Evolutionary conservation across 2,113 vertebrate genomes (phyloP).

Genomic region (Brachypteracias leptosomus): DNA sequence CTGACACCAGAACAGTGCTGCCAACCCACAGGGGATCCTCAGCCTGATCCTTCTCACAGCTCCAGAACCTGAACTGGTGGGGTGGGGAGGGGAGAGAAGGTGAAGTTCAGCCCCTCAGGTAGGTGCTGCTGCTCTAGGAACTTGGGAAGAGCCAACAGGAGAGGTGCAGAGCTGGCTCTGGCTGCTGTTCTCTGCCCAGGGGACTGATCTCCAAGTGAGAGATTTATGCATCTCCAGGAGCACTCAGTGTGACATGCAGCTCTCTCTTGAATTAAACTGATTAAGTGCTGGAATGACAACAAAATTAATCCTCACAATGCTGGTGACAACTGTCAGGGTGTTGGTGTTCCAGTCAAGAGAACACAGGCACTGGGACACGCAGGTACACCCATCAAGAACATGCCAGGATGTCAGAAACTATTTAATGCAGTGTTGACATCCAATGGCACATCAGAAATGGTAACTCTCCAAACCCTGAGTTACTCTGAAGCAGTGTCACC

Average conservation of each 20-base stretch:
- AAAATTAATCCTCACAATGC: slow-evolving; percentile 1
- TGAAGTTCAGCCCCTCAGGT: background rate
- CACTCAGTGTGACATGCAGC: background rate
- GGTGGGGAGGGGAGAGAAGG: background rate
- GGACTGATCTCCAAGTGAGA: background rate
- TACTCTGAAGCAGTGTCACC: background rate
- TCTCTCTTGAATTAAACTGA: slow-evolving; percentile 32
- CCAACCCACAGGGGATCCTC: background rate
- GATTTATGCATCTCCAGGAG: background rate
- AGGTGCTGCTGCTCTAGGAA: background rate
- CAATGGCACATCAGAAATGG: background rate
- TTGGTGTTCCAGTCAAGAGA: background rate
- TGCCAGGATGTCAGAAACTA: background rate
- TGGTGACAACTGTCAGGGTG: slow-evolving; percentile 10
- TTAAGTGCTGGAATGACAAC: background rate
- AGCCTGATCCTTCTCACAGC: accelerated
- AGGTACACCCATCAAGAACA: background rate
- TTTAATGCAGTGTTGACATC: background rate
- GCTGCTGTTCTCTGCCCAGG: background rate
- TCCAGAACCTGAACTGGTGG: background rate
- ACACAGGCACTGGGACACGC: background rate
- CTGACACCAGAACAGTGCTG: accelerated
- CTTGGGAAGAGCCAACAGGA: background rate
- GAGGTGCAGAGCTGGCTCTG: background rate
- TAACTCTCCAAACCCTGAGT: background rate